Evolutionary conservation across 2,888 invertebrate species (phyloP), one percentile per base, ranked within the genome.

Genomic region (Hypomecis punctinalis): DNA sequence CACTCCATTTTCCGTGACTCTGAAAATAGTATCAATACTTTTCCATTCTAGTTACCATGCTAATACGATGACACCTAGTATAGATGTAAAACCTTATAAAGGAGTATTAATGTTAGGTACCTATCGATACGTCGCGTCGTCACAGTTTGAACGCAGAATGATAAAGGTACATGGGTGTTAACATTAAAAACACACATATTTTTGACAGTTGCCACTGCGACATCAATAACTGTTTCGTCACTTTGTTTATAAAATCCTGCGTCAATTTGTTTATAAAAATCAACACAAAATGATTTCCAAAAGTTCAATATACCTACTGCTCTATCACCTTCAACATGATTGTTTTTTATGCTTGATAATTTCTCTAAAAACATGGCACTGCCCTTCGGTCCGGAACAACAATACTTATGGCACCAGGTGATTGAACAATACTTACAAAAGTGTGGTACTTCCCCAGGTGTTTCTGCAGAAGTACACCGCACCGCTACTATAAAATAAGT

Each of bases 1-100:
- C 74, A 56, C 62, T 63, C 69, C 68, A 64, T 70, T 74, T 80
- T 82, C 81, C 80, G 81, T 73, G 76, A 74, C 63, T 74, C 67
- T 78, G 66, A 71, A 84, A 82, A 83, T 83, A 84, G 75, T 78
- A 79, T 66, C 63, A 63, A 65, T 59, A 68, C 68, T 75, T 61
- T 65, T 61, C 52, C 61, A 65, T 57, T 35, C 8, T 10, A 45
- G n/a, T 37, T 68, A 36, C 13, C 10, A 10, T 40, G 10, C 23
- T 46, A 40, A 55, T 37, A 46, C 51, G 7, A 13, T 13, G n/a
- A 51, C 39, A 51, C 13, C 13, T 43, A 43, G 5, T 46, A 23
- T 23, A 45, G 13, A 11, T 11, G 13, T 47, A 47, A 3, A 47
- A 23, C 39, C 7, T 5, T 39, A 39, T 39, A 6, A 7, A 13